Evolutionary conservation across 2,888 invertebrate species (phyloP).

Genomic region (Philereme vetulata): DNA sequence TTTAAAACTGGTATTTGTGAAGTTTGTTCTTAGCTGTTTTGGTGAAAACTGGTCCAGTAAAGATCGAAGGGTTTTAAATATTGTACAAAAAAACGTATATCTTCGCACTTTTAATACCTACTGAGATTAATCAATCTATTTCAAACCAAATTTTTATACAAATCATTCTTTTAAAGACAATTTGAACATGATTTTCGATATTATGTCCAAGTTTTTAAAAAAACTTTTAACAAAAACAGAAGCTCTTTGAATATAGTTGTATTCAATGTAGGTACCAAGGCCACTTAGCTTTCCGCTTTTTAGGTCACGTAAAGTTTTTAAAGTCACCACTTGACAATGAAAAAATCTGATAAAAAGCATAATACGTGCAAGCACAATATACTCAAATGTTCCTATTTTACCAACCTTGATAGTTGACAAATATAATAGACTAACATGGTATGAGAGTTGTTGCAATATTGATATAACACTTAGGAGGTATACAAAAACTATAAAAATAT

Average conservation of each 20-base stretch:
- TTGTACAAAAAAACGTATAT: too few relatives aligned
- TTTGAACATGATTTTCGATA: neutral
- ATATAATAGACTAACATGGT: slow-evolving; percentile 10
- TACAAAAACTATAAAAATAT: too few relatives aligned
- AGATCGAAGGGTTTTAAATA: too few relatives aligned
- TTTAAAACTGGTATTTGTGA: too few relatives aligned
- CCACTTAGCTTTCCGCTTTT: slow-evolving; percentile 23
- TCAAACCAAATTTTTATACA: neutral
- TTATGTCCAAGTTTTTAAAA: slow-evolving; percentile 3
- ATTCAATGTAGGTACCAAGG: slow-evolving; percentile 30
- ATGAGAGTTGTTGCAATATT: slow-evolving; percentile 12
- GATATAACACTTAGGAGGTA: neutral
- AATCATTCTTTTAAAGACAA: slow-evolving; percentile 2
- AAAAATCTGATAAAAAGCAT: slow-evolving; percentile 34
- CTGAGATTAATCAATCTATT: neutral
- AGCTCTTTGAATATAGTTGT: slow-evolving; percentile 10
- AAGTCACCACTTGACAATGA: slow-evolving; percentile 34
- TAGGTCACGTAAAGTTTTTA: slow-evolving; percentile 34
- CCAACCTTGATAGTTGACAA: slow-evolving; percentile 15
- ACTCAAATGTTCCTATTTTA: neutral
- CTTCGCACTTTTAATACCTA: too few relatives aligned
- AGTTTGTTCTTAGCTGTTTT: too few relatives aligned
- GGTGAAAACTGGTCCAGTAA: too few relatives aligned
- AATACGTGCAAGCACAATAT: slow-evolving; percentile 19
- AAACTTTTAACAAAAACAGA: slow-evolving; percentile 2